Evolutionary conservation across 2,797 vertebrate species (phyloP).

Genomic region (Sus cebifrons): DNA sequence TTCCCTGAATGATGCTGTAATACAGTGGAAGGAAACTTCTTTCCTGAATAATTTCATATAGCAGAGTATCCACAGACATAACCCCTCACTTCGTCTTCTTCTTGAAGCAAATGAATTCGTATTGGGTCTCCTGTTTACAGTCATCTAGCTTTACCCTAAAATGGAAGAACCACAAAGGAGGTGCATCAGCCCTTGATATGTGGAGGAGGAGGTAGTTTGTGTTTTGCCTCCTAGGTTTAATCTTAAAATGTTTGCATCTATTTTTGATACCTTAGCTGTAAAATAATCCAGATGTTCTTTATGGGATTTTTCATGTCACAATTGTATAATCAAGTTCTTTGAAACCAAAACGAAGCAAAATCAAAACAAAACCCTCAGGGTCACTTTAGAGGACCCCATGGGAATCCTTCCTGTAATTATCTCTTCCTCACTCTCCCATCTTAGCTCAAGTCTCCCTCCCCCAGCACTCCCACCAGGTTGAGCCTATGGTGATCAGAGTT

Average conservation of each 20-base stretch:
- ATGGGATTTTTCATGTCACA: neutral
- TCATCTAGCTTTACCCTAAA: neutral
- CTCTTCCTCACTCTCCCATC: neutral
- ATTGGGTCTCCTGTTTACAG: neutral
- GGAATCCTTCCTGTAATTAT: neutral
- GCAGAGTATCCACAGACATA: neutral
- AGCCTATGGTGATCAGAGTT: neutral
- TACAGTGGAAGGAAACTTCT: neutral
- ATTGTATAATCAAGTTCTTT: neutral
- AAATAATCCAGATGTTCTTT: neutral
- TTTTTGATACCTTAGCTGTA: neutral
- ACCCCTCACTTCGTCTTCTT: neutral
- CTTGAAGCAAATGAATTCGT: neutral
- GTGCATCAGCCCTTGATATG: neutral
- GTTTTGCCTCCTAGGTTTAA: neutral
- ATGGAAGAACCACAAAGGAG: neutral
- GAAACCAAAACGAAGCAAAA: constrained; percentile 22
- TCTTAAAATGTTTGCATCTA: neutral
- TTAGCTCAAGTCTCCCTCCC: neutral
- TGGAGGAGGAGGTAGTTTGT: neutral
- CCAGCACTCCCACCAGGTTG: neutral
- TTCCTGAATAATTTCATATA: neutral
- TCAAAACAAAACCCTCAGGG: neutral
- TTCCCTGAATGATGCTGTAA: neutral
- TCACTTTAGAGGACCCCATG: neutral